Percentiles rank a stretch among this genome's conserved stretches.
phyloP scores from a whole-genome alignment of 1,140 invertebrate genomes.

The Papilio xuthus region DNA sequence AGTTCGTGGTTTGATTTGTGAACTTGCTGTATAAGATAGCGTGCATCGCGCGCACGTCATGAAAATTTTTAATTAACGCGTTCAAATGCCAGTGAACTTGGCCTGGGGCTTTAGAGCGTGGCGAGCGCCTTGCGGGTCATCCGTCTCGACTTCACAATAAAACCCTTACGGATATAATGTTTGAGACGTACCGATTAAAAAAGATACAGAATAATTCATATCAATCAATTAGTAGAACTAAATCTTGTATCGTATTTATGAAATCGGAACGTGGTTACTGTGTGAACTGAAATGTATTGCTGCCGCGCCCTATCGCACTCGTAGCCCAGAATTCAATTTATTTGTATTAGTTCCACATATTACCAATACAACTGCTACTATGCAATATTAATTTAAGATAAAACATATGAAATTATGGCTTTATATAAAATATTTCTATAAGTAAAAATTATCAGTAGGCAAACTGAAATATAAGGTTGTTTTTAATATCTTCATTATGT shows the following conservation, averaged over 20 bases:
- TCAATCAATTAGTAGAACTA: constrained; percentile 1
- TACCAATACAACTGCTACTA: constrained; percentile 10
- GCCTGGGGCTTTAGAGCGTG: constrained; percentile 72
- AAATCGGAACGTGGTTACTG: constrained; percentile 20
- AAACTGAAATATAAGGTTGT: neutral
- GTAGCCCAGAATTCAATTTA: constrained; percentile 36
- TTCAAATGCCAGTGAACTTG: constrained; percentile 81
- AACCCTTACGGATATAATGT: neutral
- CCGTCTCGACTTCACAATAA: neutral
- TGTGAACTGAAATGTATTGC: constrained; percentile 22
- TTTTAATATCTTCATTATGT: neutral
- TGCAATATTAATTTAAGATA: neutral
- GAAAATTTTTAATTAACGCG: constrained; percentile 80
- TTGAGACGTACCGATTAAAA: neutral
- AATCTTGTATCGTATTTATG: neutral
- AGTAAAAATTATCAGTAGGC: neutral
- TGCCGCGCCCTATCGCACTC: constrained; percentile 32
- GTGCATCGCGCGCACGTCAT: constrained; percentile 73
- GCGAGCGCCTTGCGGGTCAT: constrained; percentile 67
- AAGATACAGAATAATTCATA: neutral
- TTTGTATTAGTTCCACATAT: constrained; percentile 22
- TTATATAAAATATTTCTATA: neutral
- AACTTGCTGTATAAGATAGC: constrained; percentile 72
- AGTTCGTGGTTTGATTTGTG: constrained; percentile 47
- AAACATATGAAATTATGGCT: neutral